Evolutionary conservation across 1,140 invertebrate genomes (phyloP).

Genomic region (Cephus cinctus): DNA sequence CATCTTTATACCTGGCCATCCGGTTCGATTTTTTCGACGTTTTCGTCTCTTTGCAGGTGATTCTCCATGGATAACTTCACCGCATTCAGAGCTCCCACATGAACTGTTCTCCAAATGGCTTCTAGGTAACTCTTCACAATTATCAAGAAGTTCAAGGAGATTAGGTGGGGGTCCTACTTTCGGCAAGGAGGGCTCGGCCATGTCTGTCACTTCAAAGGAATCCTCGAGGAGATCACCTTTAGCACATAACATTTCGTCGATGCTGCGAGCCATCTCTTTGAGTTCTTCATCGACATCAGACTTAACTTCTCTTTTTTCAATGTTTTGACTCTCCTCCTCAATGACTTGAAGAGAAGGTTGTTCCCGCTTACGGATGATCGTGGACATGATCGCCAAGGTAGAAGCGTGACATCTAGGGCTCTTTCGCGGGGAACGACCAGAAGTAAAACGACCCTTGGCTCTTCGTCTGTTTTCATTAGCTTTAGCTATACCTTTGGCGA

Average conservation of each 20-base stretch:
- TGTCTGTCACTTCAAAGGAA: constrained; percentile 31
- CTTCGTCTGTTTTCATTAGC: constrained; percentile 28
- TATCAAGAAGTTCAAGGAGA: constrained; percentile 47
- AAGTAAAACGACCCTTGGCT: constrained; percentile 27
- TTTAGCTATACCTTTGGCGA: constrained; percentile 24
- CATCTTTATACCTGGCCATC: constrained; percentile 63
- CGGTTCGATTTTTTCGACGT: constrained; percentile 60
- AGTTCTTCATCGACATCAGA: constrained; percentile 42
- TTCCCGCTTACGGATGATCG: constrained; percentile 47
- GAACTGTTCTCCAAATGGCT: constrained; percentile 47
- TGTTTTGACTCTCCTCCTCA: constrained; percentile 30
- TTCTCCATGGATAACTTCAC: constrained; percentile 33
- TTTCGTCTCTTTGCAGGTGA: constrained; percentile 45
- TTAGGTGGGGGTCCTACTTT: constrained; percentile 46
- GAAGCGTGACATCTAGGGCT: constrained; percentile 82
- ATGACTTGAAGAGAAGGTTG: constrained; percentile 25
- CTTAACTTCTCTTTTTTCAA: constrained; percentile 19
- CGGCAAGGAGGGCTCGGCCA: constrained; percentile 22
- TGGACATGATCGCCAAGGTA: constrained; percentile 73
- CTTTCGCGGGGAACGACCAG: constrained; percentile 70
- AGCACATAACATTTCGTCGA: constrained; percentile 43
- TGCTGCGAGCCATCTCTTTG: constrained; percentile 40
- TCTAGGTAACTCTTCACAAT: constrained; percentile 39
- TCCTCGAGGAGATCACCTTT: constrained; percentile 24
- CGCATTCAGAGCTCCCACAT: constrained; percentile 51